These are phyloP conservation scores for Prionace glauca DNA, from an alignment of 2,797 vertebrate genomes.

Conservation along the genomic window DNA sequence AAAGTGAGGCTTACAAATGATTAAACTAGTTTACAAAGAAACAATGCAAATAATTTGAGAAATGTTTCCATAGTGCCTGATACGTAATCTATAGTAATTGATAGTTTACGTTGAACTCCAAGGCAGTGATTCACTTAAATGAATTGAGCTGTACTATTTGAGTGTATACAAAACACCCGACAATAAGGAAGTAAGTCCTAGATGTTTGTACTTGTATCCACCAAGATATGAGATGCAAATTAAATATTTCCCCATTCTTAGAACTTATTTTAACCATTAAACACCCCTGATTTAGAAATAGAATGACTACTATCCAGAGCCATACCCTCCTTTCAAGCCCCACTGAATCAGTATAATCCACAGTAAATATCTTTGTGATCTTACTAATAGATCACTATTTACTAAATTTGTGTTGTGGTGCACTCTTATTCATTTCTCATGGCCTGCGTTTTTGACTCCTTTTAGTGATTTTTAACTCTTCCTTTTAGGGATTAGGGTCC, in stretches of 20 bases:
- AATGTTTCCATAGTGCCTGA: neutral
- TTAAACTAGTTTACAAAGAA: neutral
- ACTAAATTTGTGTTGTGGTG: neutral
- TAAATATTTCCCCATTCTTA: neutral
- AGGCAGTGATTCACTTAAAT: neutral
- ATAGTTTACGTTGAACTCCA: neutral
- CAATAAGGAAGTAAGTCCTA: neutral
- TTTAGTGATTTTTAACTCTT: neutral
- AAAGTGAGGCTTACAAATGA: neutral
- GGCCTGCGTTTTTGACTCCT: neutral
- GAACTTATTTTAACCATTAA: neutral
- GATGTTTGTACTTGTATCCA: neutral
- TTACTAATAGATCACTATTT: neutral
- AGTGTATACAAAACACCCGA: neutral
- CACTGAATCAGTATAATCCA: neutral
- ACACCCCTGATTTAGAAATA: neutral
- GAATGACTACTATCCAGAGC: neutral
- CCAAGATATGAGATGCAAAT: neutral
- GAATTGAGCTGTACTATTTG: neutral
- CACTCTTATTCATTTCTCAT: neutral
- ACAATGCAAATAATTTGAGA: neutral
- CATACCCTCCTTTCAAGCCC: neutral
- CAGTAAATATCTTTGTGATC: neutral
- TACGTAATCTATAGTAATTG: neutral
- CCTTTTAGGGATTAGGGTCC: neutral